phyloP scores from a whole-genome alignment of 1,140 invertebrate species.

The Ceratina australensis region DNA sequence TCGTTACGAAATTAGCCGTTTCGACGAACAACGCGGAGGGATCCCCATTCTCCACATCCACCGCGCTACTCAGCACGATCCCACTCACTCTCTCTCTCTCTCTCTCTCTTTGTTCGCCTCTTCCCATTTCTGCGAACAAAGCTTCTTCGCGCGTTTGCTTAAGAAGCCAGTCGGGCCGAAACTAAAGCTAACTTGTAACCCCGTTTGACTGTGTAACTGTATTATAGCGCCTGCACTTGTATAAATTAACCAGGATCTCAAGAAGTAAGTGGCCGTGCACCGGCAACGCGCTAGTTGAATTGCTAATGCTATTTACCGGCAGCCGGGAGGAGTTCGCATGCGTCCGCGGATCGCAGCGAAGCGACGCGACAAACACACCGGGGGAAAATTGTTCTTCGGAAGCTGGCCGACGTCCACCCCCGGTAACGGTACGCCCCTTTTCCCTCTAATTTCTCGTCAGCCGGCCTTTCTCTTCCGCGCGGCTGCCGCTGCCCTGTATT shows the following conservation, averaged over 20 bases:
- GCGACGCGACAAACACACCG: constrained; percentile 42
- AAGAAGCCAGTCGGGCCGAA: constrained; percentile 59
- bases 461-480: constrained; percentile 15
- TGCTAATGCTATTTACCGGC: constrained; percentile 77
- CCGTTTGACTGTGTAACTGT: constrained; percentile 71
- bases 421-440: not conserved
- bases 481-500: constrained; percentile 20
- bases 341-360: constrained; percentile 48
- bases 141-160: constrained; percentile 23
- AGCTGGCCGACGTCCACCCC: not conserved
- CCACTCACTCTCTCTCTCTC: too few relatives aligned
- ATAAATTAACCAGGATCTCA: constrained; percentile 78
- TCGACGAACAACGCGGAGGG: constrained; percentile 16
- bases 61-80: too few relatives aligned
- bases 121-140: not conserved
- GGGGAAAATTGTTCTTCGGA: constrained; percentile 56
- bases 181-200: constrained; percentile 72
- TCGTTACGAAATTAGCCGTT: constrained; percentile 33
- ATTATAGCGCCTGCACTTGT: constrained; percentile 73
- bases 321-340: not conserved
- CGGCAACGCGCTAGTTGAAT: constrained; percentile 75
- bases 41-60: not conserved
- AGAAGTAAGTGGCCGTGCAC: constrained; percentile 72
- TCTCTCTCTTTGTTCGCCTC: not conserved
- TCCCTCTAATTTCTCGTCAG: constrained; percentile 42